A percentile compares a stretch with the other conserved stretches of the same genome.
phyloP scores from a whole-genome alignment of 2,888 invertebrate genomes.

The Enoplolaimus lenunculus region DNA sequence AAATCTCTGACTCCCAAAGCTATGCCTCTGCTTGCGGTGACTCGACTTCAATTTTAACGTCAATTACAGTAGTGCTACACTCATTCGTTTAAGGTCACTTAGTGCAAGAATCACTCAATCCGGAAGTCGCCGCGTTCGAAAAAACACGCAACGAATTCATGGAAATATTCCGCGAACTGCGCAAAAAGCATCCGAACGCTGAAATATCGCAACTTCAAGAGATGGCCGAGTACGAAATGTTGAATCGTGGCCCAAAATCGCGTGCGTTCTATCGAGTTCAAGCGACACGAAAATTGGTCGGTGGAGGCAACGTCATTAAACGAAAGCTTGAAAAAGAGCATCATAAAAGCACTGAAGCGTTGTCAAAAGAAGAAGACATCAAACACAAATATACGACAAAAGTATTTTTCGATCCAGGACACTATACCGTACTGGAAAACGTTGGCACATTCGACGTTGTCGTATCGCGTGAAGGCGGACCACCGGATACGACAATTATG shows the following conservation, averaged over 20 bases:
- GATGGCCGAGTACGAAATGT: constrained; percentile 47
- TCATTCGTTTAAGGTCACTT: background rate
- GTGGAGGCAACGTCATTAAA: constrained; percentile 74
- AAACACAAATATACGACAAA: constrained; percentile 39
- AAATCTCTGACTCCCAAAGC: too few relatives aligned
- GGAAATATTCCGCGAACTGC: constrained; percentile 65
- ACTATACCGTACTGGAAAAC: constrained; percentile 97
- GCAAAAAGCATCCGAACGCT: constrained; percentile 75
- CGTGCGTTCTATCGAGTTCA: constrained; percentile 81
- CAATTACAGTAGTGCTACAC: too few relatives aligned
- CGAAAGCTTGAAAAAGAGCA: constrained; percentile 68
- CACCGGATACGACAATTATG: constrained; percentile 59
- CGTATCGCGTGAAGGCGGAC: constrained; percentile 67
- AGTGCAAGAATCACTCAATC: constrained; percentile 27
- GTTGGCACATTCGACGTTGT: constrained; percentile 83
- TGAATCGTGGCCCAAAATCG: constrained; percentile 65
- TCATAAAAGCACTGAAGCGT: constrained; percentile 36
- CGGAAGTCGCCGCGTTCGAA: constrained; percentile 56
- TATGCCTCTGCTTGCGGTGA: too few relatives aligned
- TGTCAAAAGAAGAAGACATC: background rate
- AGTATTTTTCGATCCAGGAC: constrained; percentile 83
- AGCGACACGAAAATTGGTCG: constrained; percentile 85
- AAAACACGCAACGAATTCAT: constrained; percentile 82
- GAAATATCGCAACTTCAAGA: constrained; percentile 49
- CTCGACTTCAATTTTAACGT: too few relatives aligned